Evolutionary conservation across 2,888 invertebrate species (phyloP).

Genomic region (Drosophila siamana): DNA sequence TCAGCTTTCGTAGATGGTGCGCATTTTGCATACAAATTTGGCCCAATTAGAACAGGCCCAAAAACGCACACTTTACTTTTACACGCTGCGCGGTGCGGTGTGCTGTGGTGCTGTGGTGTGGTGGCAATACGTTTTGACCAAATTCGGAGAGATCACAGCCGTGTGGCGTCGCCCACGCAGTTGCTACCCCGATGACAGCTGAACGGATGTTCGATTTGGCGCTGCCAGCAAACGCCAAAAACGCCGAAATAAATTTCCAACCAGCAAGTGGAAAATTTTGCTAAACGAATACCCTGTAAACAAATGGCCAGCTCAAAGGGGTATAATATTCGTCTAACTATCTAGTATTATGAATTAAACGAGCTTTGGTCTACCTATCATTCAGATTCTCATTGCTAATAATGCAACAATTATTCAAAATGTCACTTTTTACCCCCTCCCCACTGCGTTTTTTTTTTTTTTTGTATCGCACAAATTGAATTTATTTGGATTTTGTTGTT

Average conservation of each 20-base stretch:
- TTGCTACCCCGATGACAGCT: slow-evolving; percentile 45
- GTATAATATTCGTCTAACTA: not conserved
- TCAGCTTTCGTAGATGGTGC: slow-evolving; percentile 47
- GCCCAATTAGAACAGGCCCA: slow-evolving; percentile 65
- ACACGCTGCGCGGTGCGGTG: not conserved
- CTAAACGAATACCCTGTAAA: not conserved
- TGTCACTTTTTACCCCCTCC: slow-evolving; percentile 5
- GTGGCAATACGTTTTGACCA: slow-evolving; percentile 53
- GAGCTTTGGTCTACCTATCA: not conserved
- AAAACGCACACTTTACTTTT: slow-evolving; percentile 7
- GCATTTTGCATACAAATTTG: slow-evolving; percentile 76
- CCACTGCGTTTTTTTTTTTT: not conserved
- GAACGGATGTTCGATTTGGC: slow-evolving; percentile 62
- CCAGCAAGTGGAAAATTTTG: slow-evolving; percentile 30
- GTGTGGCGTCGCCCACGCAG: slow-evolving; percentile 52
- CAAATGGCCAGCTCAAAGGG: not conserved
- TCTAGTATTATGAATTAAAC: not conserved
- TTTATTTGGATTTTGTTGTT: slow-evolving; percentile 39
- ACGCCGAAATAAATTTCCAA: slow-evolving; percentile 11
- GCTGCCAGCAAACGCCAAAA: slow-evolving; percentile 30
- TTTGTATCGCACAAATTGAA: slow-evolving; percentile 29
- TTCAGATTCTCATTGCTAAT: not conserved
- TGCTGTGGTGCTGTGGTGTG: not conserved
- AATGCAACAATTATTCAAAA: slow-evolving; percentile 35
- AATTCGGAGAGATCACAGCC: slow-evolving; percentile 38